Evolutionary conservation across 92 coral and sea anemone species (phyloP).

Genomic region (Plumapathes pennacea): DNA sequence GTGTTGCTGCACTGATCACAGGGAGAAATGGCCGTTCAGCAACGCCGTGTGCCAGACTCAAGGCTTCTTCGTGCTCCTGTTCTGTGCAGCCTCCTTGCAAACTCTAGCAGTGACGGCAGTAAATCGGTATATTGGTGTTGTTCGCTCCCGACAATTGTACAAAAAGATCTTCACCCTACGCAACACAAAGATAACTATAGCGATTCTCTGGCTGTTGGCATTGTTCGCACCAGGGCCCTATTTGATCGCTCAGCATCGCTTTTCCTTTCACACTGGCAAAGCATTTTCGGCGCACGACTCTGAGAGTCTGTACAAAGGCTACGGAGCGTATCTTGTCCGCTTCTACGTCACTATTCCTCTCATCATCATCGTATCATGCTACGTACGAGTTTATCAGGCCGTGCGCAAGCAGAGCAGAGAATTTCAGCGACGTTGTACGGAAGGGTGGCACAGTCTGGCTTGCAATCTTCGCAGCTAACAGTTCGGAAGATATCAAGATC

Average conservation of each 20-base stretch:
- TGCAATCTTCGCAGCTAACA: not conserved
- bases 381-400: conserved; percentile 40
- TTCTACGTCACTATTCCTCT: conserved; percentile 51
- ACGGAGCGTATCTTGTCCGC: conserved; percentile 62
- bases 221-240: conserved; percentile 60
- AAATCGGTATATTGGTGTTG: conserved; percentile 54
- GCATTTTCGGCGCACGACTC: conserved; percentile 55
- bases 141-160: conserved; percentile 48
- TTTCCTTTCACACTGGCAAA: conserved; percentile 62
- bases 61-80: conserved; percentile 60
- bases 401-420: conserved; percentile 46
- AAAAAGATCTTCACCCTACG: conserved; percentile 48
- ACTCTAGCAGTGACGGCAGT: conserved; percentile 71
- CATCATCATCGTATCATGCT: conserved; percentile 42
- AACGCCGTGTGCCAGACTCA: conserved; percentile 53
- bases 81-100: conserved; percentile 65
- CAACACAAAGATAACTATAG: conserved; percentile 59
- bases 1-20: conserved; percentile 33
- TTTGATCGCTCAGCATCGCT: conserved; percentile 37
- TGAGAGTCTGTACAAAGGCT: conserved; percentile 46
- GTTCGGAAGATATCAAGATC: conserved; percentile 59
- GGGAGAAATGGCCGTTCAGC: conserved; percentile 54
- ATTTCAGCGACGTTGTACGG: too few relatives aligned
- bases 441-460: not conserved
- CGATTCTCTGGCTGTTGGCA: conserved; percentile 56